Base-by-base conservation (phyloP, 2,888 invertebrate genomes). In the Diarsia mendica region DNA sequence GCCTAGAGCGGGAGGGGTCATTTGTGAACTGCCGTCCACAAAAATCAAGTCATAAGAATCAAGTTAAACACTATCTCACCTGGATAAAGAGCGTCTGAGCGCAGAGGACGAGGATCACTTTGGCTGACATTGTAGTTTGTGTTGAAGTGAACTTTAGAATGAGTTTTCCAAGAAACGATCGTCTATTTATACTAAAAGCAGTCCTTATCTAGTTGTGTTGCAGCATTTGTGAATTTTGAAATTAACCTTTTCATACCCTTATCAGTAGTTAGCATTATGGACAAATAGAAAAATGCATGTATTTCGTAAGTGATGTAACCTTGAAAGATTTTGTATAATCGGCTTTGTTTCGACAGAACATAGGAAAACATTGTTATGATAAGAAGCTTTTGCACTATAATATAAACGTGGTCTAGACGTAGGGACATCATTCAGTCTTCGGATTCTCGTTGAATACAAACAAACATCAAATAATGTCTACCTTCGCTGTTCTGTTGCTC, bases 21-120 rank as follows among this genome's bases (percentile, higher is more conserved):
- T n/a, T n/a, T n/a, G n/a, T n/a, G n/a, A n/a, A n/a, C n/a, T n/a
- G n/a, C n/a, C n/a, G n/a, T n/a, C n/a, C n/a, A n/a, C n/a, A n/a
- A n/a, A 39, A 39, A 39, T 0, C 5, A 39, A 39, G 39, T 39
- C 39, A 39, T 8, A 39, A 39, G 8, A 39, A 39, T 39, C 39
- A 10, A 85, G 66, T 79, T 58, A 48, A 48, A 75, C 3, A 23
- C 23, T 28, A 15, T 1, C 58, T 58, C 58, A 58, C 58, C 58
- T 58, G 58, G 15, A 58, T 23, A 33, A 61, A 60, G 51, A 74
- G 60, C 65, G 61, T 69, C 58, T 67, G 74, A 53, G 51, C 70
- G 68, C 71, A 61, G 46, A 67, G 46, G 20, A 73, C 70, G 53
- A 68, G 60, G 70, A 70, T 66, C 33, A 67, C 58, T 39, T 74